A percentile compares a stretch with the other conserved stretches of the same genome.
Evolutionary conservation across 2,797 vertebrate species (phyloP).

Genomic region (Xyrichtys novacula): DNA sequence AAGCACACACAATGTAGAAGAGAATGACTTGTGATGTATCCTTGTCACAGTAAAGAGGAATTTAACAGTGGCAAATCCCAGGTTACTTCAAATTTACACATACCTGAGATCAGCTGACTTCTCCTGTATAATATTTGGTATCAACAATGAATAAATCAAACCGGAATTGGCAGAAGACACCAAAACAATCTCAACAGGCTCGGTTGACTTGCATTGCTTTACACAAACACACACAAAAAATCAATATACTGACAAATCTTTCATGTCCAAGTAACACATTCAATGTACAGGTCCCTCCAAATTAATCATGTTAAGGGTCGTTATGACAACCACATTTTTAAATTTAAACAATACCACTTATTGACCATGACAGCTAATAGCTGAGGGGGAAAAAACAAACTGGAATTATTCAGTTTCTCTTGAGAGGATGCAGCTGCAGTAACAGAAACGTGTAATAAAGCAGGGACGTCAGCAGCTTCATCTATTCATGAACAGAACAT

Average conservation of each 20-base stretch:
- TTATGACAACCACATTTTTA: conserved; percentile 2
- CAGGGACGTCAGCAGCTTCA: conserved; percentile 26
- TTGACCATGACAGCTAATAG: conserved; percentile 10
- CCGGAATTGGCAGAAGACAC: conserved; percentile 44
- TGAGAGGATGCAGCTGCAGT: conserved; percentile 32
- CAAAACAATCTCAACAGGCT: conserved; percentile 40
- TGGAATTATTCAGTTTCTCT: conserved; percentile 46
- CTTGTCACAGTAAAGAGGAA: conserved; percentile 45
- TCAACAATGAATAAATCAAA: conserved; percentile 68
- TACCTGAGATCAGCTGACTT: conserved; percentile 48
- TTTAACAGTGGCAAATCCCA: conserved; percentile 57
- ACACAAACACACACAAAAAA: no score
- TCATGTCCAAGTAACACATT: conserved; percentile 20
- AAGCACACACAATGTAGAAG: conserved; percentile 44
- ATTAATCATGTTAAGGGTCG: conserved; percentile 4
- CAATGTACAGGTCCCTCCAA: neutral
- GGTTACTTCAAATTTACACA: conserved; percentile 62
- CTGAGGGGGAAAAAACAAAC: conserved; percentile 26
- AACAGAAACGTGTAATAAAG: conserved; percentile 35
- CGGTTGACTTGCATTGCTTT: conserved; percentile 53
- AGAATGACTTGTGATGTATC: conserved; percentile 64
- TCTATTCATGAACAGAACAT: conserved; percentile 55
- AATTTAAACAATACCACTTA: conserved; percentile 25
- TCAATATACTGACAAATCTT: no score
- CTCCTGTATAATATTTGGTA: conserved; percentile 57